A percentile compares a stretch with the other conserved stretches of the same genome.
Conservation (phyloP, 2,888 invertebrate genomes). For the Ormyrus rosae region DNA sequence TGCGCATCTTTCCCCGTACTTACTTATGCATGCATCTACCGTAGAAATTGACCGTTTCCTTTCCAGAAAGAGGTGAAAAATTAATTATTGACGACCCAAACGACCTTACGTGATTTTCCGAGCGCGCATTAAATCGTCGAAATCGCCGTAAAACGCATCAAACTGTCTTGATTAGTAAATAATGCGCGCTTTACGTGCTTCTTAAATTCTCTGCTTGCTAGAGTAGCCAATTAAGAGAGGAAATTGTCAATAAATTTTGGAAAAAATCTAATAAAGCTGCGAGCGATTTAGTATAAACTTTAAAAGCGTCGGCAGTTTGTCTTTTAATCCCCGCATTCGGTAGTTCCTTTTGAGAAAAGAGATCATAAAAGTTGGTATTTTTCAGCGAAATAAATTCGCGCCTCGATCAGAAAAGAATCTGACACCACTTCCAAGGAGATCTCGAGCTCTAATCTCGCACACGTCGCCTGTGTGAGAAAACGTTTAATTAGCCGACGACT, state of each 20-base stretch:
- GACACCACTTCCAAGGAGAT: constrained; percentile 64
- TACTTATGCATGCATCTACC: constrained; percentile 20
- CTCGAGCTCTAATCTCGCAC: constrained; percentile 53
- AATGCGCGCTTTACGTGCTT: not conserved
- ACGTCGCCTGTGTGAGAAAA: constrained; percentile 69
- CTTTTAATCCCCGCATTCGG: too few relatives aligned
- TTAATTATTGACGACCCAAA: constrained; percentile 46
- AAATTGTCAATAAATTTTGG: too few relatives aligned
- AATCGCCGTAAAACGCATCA: constrained; percentile 32
- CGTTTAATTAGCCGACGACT: constrained; percentile 68
- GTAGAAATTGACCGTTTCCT: constrained; percentile 43
- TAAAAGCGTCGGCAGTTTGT: too few relatives aligned
- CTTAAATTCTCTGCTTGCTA: too few relatives aligned
- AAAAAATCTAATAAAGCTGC: too few relatives aligned
- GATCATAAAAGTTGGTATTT: too few relatives aligned
- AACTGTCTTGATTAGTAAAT: constrained; percentile 38
- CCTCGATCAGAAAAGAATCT: constrained; percentile 63
- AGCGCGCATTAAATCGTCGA: not conserved
- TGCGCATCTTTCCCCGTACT: constrained; percentile 4
- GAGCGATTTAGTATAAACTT: too few relatives aligned
- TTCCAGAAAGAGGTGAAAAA: constrained; percentile 30
- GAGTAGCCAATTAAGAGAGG: too few relatives aligned
- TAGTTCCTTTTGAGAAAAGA: too few relatives aligned
- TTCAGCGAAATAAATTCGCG: constrained; percentile 58
- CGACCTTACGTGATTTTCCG: not conserved